These are phyloP conservation scores for Elephantulus edwardii DNA, from an alignment of 2,113 vertebrate genomes.

Conservation along the genomic window DNA sequence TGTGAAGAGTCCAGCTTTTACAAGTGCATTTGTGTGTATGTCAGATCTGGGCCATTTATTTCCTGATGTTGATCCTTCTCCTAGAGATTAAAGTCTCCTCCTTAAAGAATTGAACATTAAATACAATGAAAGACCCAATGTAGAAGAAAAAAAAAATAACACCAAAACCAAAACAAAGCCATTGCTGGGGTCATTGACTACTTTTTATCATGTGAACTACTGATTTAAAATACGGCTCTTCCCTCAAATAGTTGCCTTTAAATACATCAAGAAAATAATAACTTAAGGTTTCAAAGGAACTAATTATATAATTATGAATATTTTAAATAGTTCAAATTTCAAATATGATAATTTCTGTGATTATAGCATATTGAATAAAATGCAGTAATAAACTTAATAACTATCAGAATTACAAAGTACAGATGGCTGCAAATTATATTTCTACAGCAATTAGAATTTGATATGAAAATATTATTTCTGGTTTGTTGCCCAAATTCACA, in stretches of 20 bases:
- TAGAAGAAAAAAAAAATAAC: background rate
- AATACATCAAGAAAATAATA: slow-evolving; percentile 12
- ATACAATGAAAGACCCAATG: background rate
- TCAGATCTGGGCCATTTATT: background rate
- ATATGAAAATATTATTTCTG: background rate
- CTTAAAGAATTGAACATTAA: background rate
- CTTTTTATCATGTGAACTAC: background rate
- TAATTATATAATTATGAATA: background rate
- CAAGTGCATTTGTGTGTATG: background rate
- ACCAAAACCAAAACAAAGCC: too few species aligned
- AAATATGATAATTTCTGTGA: background rate
- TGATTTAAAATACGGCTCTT: background rate
- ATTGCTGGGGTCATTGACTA: background rate
- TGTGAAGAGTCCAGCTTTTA: background rate
- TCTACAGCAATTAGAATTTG: background rate
- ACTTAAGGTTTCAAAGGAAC: background rate
- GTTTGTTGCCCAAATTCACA: background rate
- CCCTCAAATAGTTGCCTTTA: slow-evolving; percentile 12
- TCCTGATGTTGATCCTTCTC: background rate
- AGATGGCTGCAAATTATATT: background rate
- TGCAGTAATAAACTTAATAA: background rate
- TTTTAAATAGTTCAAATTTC: background rate
- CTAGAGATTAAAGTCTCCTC: background rate
- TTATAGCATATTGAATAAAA: background rate
- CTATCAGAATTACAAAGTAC: background rate